These are phyloP conservation scores for Dendrophyllia cribrosa DNA, from an alignment of 64 coral and sea anemone genomes.

Conservation along the genomic window DNA sequence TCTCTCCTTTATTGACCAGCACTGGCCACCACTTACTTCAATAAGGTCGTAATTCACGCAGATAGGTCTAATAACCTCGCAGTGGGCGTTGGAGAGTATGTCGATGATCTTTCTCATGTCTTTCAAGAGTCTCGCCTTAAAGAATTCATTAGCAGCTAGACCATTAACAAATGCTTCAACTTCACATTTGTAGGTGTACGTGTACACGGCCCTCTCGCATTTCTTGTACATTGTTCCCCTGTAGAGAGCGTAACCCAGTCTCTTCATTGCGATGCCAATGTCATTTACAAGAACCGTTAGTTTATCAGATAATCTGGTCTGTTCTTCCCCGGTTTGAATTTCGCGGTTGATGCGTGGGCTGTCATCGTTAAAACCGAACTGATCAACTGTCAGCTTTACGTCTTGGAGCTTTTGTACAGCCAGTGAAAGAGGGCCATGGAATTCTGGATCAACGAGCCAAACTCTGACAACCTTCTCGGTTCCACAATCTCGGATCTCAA, in stretches of 20 bases:
- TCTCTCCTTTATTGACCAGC: not conserved
- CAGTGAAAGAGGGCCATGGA: not conserved
- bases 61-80: constrained; percentile 13
- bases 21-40: constrained; percentile 43
- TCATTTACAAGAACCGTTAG: constrained; percentile 33
- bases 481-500: not conserved
- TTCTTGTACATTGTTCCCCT: constrained; percentile 24
- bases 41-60: constrained; percentile 22
- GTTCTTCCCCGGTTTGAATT: not conserved
- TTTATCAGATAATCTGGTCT: constrained; percentile 8
- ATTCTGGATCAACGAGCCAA: not conserved
- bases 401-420: not conserved
- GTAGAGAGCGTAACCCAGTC: not conserved
- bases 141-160: not conserved
- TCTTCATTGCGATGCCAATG: constrained; percentile 33
- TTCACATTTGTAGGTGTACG: not conserved
- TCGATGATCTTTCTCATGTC: constrained; percentile 37
- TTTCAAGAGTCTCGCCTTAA: not conserved
- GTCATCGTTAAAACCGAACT: not conserved
- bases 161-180: not conserved
- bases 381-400: not conserved
- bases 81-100: not conserved
- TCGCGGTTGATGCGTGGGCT: not conserved
- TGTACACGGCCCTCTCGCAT: not conserved
- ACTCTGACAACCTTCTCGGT: not conserved